Conservation (phyloP, 53 echinoderm and acorn worm species). For the Holothuria scabra region DNA sequence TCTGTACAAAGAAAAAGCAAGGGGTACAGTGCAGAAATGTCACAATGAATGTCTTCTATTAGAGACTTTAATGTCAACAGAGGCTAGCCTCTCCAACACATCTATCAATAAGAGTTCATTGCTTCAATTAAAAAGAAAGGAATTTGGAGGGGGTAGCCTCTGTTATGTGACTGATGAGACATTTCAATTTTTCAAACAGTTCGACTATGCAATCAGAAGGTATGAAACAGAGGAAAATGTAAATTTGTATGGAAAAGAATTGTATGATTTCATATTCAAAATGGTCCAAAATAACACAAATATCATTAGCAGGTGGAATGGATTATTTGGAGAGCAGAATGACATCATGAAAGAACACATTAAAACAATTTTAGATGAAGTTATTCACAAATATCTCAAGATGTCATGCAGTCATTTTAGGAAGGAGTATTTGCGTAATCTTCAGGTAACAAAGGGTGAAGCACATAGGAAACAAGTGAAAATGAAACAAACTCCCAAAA, state of each 20-base stretch:
- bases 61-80: not conserved
- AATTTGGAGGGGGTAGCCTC: not conserved
- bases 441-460: not conserved
- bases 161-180: not conserved
- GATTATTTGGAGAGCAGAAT: too few relatives aligned
- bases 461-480: not conserved
- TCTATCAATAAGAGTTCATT: too few relatives aligned
- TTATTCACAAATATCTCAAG: not conserved
- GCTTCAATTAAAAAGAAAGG: not conserved
- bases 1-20: not conserved
- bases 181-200: not conserved
- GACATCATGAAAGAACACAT: too few relatives aligned
- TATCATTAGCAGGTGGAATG: too few relatives aligned
- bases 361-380: too few relatives aligned
- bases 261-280: not conserved
- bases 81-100: too few relatives aligned
- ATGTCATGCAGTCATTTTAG: too few relatives aligned
- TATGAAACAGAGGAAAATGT: constrained; percentile 2
- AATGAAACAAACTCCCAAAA: not conserved
- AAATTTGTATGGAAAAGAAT: not conserved
- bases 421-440: not conserved
- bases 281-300: not conserved
- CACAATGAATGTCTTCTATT: not conserved
- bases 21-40: not conserved
- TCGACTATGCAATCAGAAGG: not conserved